Percentiles rank a stretch among this genome's conserved stretches.
Conservation (phyloP, 1,140 invertebrate species). For the Rhopalosiphum maidis region DNA sequence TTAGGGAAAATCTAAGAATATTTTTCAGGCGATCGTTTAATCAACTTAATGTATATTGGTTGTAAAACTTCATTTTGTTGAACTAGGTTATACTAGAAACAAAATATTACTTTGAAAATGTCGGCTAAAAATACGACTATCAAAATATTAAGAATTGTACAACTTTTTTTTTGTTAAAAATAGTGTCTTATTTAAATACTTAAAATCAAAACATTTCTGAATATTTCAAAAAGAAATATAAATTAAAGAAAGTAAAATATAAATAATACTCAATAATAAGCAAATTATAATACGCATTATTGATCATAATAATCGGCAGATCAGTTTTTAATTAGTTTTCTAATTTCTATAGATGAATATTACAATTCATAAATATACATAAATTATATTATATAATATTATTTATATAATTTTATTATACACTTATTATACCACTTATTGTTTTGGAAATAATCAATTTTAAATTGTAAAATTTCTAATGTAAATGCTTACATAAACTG, state of each 20-base stretch:
- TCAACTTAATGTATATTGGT: constrained; percentile 24
- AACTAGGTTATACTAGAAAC: neutral
- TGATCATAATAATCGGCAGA: neutral
- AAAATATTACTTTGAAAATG: neutral
- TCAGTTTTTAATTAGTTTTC: neutral
- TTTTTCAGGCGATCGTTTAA: neutral
- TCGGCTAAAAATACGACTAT: neutral
- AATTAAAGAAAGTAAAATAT: neutral
- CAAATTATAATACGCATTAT: neutral
- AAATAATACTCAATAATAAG: no score
- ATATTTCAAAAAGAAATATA: neutral
- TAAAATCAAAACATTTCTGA: neutral
- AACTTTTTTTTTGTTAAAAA: neutral
- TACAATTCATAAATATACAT: no score
- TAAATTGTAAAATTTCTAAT: neutral
- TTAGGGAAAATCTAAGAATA: neutral
- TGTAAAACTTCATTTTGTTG: neutral
- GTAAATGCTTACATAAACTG: neutral
- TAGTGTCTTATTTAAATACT: neutral
- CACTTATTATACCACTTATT: no score
- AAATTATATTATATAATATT: no score
- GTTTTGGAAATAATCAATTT: neutral
- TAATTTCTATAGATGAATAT: no score
- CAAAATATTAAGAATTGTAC: neutral
- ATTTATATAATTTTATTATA: no score